A percentile compares a stretch with the other conserved stretches of the same genome.
Conservation (phyloP, 2,888 invertebrate species). For the Melanotus villosus region DNA sequence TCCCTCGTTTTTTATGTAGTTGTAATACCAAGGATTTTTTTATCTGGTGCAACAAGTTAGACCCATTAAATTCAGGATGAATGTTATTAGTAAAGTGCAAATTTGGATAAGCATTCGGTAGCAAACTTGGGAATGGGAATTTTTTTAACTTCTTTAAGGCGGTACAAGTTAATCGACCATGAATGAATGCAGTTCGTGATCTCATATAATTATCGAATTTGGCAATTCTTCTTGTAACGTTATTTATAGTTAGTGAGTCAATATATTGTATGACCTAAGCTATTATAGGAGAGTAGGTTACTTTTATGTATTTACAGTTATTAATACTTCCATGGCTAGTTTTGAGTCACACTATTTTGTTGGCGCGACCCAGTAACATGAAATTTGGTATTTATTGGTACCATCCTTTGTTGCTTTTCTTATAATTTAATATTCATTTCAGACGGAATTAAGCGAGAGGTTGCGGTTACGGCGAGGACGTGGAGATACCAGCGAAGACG, state of each 20-base stretch:
- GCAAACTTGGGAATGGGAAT: not conserved
- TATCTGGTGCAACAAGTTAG: too few species aligned
- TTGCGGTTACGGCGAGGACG: constrained; percentile 77
- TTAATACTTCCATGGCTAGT: constrained; percentile 20
- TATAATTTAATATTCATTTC: constrained; percentile 46
- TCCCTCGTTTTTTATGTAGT: not conserved
- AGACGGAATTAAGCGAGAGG: constrained; percentile 85
- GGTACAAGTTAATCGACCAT: not conserved
- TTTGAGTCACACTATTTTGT: constrained; percentile 22
- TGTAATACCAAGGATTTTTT: too few species aligned
- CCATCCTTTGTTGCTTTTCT: constrained; percentile 22
- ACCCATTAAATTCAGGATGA: too few species aligned
- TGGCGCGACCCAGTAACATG: constrained; percentile 29
- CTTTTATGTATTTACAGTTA: constrained; percentile 34
- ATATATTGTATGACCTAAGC: constrained; percentile 36
- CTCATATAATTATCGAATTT: constrained; percentile 24
- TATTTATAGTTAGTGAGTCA: constrained; percentile 35
- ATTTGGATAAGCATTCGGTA: too few species aligned
- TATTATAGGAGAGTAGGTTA: constrained; percentile 36
- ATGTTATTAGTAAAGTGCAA: not conserved
- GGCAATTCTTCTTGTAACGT: constrained; percentile 14
- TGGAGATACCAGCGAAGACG: constrained; percentile 80
- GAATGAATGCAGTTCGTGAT: constrained; percentile 19
- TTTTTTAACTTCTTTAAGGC: not conserved
- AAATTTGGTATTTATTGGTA: constrained; percentile 15